Evolutionary conservation across 2,888 invertebrate species (phyloP), one percentile per base, ranked within the genome.

Genomic region (Eurytoma californica): DNA sequence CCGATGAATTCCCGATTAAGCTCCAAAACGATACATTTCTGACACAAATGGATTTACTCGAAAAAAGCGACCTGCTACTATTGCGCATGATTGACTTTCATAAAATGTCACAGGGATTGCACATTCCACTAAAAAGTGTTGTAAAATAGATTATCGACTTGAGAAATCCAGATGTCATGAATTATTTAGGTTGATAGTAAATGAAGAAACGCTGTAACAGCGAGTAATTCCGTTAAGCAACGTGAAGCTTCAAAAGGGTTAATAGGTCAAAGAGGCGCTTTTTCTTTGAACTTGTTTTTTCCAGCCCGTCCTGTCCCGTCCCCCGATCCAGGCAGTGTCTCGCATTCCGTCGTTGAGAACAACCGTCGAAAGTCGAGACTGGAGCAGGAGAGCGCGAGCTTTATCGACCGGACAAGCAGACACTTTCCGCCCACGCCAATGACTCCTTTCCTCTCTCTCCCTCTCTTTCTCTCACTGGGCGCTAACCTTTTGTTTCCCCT

Each of bases 361-460:
- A 69, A 58, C 72, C 58, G 75, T 61, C 67, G 72, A 80, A 80
- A 75, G 72, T 76, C 65, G 73, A n/a, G n/a, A n/a, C n/a, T n/a
- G n/a, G n/a, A 78, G 73, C 74, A 77, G 66, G 18, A 72, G 67
- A 61, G 60, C 61, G 61, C 72, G 78, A 68, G 74, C 69, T 81
- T 68, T 79, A 81, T 81, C 79, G 81, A 81, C 66, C 79, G 63
- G 67, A 70, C 69, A 30, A 72, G 49, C 68, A 72, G 76, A 70
- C 72, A 70, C 55, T 74, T 74, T 58, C 73, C 69, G 65, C 73
- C 70, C 70, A 74, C 61, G 68, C 72, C 69, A 51, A 65, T 77
- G 68, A 73, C 73, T 77, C 58, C 39, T 75, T 7, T 16, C 39
- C 24, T 20, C 39, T 20, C 55, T 49, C 16, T 20, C 55, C 28